Evolutionary conservation across 64 coral and sea anemone species (phyloP).

Genomic region (Stichodactyla helianthus): DNA sequence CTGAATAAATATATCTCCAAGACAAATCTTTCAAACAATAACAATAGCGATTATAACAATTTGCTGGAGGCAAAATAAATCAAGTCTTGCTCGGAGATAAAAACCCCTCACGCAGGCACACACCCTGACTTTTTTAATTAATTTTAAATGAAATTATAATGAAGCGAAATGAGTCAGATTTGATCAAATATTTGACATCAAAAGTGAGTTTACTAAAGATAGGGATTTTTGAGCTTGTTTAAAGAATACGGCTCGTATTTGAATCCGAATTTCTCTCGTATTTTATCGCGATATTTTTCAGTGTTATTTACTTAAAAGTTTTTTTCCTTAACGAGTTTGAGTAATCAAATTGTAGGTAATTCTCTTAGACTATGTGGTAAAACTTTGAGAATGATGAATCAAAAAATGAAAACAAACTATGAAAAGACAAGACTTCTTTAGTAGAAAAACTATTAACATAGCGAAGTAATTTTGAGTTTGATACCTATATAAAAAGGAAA

Average conservation of each 20-base stretch:
- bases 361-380: too few relatives aligned
- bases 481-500: too few relatives aligned
- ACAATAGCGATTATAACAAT: background rate
- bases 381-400: too few relatives aligned
- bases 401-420: too few relatives aligned
- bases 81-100: background rate
- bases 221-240: background rate
- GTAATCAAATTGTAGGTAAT: too few relatives aligned
- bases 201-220: background rate
- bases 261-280: background rate
- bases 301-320: background rate
- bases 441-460: too few relatives aligned
- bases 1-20: background rate
- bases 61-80: background rate
- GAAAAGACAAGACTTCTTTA: too few relatives aligned
- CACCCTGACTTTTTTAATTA: background rate
- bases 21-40: background rate
- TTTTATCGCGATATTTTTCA: background rate
- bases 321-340: too few relatives aligned
- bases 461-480: too few relatives aligned
- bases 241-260: background rate
- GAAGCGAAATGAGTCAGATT: background rate
- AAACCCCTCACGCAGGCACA: background rate
- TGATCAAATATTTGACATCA: background rate
- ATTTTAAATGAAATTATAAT: background rate